Evolutionary conservation across 2,113 vertebrate species (phyloP).

Genomic region (Synchiropus splendidus): DNA sequence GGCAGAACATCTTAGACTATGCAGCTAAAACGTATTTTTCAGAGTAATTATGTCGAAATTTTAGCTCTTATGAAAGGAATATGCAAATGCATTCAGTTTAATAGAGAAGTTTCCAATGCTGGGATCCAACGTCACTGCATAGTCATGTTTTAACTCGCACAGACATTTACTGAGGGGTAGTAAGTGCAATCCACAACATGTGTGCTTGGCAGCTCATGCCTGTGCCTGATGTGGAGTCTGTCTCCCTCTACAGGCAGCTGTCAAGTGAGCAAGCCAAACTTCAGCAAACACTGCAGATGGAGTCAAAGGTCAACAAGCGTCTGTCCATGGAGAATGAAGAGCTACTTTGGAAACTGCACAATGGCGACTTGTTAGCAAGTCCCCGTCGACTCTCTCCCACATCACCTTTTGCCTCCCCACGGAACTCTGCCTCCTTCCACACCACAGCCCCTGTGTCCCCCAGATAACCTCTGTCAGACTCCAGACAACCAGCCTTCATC

Average conservation of each 20-base stretch:
- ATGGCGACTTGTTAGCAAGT: constrained; percentile 82
- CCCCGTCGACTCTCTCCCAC: constrained; percentile 80
- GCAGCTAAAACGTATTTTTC: too few species aligned
- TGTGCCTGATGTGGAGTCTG: not conserved
- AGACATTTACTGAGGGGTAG: too few species aligned
- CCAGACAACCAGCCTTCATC: too few species aligned
- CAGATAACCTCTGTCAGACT: constrained; percentile 66
- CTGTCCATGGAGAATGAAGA: constrained; percentile 98
- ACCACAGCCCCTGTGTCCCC: constrained; percentile 67
- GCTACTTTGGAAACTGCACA: constrained; percentile 93
- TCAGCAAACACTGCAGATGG: constrained; percentile 89
- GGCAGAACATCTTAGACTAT: too few species aligned
- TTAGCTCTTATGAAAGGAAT: too few species aligned
- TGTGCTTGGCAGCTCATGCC: too few species aligned
- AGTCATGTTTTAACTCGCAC: too few species aligned
- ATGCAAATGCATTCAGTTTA: too few species aligned
- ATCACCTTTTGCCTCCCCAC: constrained; percentile 71
- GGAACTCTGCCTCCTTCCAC: constrained; percentile 77
- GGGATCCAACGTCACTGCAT: too few species aligned
- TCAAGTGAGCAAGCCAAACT: constrained; percentile 83
- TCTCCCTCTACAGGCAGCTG: constrained; percentile 75
- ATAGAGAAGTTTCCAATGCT: too few species aligned
- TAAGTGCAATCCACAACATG: too few species aligned
- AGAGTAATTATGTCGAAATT: too few species aligned
- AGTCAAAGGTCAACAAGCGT: constrained; percentile 93